Percentiles rank a stretch among this genome's conserved stretches.
Evolutionary conservation across 2,888 invertebrate species (phyloP).

Genomic region (Synanthedon formicaeformis): DNA sequence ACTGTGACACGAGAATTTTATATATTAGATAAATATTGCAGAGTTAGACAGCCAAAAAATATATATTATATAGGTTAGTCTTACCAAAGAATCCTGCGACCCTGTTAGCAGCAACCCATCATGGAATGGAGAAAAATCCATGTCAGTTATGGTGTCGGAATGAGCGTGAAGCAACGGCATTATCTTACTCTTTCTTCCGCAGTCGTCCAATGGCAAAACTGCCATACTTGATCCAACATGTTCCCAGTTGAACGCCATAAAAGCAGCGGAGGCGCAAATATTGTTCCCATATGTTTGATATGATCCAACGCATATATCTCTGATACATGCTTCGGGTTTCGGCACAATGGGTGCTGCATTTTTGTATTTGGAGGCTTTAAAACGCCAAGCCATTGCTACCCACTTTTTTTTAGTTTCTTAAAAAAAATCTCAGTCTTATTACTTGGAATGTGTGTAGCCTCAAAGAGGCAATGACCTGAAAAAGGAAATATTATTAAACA

Average conservation of each 20-base stretch:
- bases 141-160: slow-evolving; percentile 92
- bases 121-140: slow-evolving; percentile 96
- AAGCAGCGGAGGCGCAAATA: slow-evolving; percentile 91
- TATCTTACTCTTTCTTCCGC: slow-evolving; percentile 88
- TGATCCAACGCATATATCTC: slow-evolving; percentile 91
- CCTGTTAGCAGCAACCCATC: slow-evolving; percentile 92
- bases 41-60: too few relatives aligned
- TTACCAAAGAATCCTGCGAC: slow-evolving; percentile 86
- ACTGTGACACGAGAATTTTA: too few relatives aligned
- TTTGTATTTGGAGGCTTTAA: slow-evolving; percentile 98
- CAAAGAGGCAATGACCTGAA: slow-evolving; percentile 30
- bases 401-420: slow-evolving; percentile 34
- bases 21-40: too few relatives aligned
- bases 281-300: slow-evolving; percentile 96
- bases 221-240: slow-evolving; percentile 92
- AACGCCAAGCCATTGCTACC: slow-evolving; percentile 88
- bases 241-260: slow-evolving; percentile 96
- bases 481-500: slow-evolving; percentile 8
- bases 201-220: slow-evolving; percentile 87
- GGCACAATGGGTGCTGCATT: slow-evolving; percentile 97
- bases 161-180: slow-evolving; percentile 89
- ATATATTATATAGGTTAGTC: too few relatives aligned
- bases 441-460: slow-evolving; percentile 53
- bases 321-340: slow-evolving; percentile 91
- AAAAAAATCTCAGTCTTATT: slow-evolving; percentile 56